phyloP scores from a whole-genome alignment of 1,140 invertebrate genomes.

The Lordiphosa mommai region DNA sequence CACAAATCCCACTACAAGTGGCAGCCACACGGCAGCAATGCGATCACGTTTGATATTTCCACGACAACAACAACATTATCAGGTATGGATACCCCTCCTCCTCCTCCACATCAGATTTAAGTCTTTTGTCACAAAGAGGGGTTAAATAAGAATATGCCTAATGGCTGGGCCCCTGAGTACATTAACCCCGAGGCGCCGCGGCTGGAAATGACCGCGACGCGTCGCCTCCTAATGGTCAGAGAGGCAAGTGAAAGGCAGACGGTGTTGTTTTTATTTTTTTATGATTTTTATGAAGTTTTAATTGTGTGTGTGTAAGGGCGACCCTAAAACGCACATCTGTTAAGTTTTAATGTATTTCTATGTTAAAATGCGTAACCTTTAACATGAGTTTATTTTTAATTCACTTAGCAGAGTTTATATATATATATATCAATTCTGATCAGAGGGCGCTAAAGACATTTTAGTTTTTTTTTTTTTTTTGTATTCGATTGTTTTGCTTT shows the following conservation, averaged over 20 bases:
- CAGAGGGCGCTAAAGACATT: conserved; percentile 8
- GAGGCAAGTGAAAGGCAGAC: conserved; percentile 32
- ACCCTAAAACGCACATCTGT: no score
- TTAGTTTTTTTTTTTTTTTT: conserved; percentile 6
- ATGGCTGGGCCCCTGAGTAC: conserved; percentile 29
- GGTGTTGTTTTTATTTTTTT: conserved; percentile 20
- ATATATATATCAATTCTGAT: conserved; percentile 10
- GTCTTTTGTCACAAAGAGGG: conserved; percentile 12
- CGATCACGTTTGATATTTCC: conserved; percentile 69
- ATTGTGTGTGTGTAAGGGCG: no score
- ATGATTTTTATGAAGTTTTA: conserved; percentile 1
- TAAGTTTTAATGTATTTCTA: no score
- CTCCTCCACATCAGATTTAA: not conserved
- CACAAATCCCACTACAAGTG: conserved; percentile 41
- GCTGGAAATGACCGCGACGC: conserved; percentile 25
- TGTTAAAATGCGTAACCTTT: no score
- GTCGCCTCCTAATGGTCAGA: conserved; percentile 32
- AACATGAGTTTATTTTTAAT: no score
- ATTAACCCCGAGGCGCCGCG: conserved; percentile 62
- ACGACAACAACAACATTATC: conserved; percentile 63
- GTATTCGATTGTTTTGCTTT: not conserved
- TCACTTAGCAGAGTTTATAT: not conserved
- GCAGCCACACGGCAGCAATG: conserved; percentile 46
- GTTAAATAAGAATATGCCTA: conserved; percentile 1
- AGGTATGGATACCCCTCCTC: conserved; percentile 40